These are phyloP conservation scores for Hassar affinis DNA, from an alignment of 2,113 vertebrate genomes.

Conservation along the genomic window DNA sequence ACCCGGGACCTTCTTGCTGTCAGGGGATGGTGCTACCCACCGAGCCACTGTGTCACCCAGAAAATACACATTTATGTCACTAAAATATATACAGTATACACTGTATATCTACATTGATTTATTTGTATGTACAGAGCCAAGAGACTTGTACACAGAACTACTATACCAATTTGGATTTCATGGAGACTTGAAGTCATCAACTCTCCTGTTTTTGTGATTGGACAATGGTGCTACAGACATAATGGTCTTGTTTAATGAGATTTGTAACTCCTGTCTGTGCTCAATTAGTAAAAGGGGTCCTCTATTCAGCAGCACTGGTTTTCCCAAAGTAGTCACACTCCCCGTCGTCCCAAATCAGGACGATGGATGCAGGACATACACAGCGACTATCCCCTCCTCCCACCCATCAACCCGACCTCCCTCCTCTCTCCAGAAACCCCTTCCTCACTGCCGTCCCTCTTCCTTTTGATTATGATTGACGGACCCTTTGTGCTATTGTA, in stretches of 20 bases:
- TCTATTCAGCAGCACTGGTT: slow-evolving; percentile 64
- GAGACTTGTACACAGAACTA: neutral
- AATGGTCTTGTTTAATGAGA: slow-evolving; percentile 68
- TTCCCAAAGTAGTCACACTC: slow-evolving; percentile 65
- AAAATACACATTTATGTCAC: too few species aligned
- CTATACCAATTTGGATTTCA: neutral
- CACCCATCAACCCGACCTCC: slow-evolving; percentile 31
- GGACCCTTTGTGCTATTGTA: slow-evolving; percentile 78
- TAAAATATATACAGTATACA: too few species aligned
- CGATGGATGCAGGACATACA: slow-evolving; percentile 63
- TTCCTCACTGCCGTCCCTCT: slow-evolving; percentile 42
- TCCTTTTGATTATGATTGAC: slow-evolving; percentile 78
- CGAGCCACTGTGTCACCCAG: too few species aligned
- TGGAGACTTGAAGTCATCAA: slow-evolving; percentile 11
- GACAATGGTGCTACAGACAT: slow-evolving; percentile 67
- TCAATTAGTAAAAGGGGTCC: slow-evolving; percentile 72
- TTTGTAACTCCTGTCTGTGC: slow-evolving; percentile 71
- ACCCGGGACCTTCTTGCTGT: too few species aligned
- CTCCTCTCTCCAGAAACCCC: slow-evolving; percentile 17
- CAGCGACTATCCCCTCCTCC: too few species aligned
- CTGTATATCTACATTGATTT: neutral
- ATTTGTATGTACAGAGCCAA: neutral
- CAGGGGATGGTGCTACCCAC: too few species aligned
- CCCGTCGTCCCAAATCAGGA: slow-evolving; percentile 64
- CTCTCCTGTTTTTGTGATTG: slow-evolving; percentile 60